These are phyloP conservation scores for Steromphala cineraria DNA, from an alignment of 2,888 invertebrate genomes.

Conservation along the genomic window DNA sequence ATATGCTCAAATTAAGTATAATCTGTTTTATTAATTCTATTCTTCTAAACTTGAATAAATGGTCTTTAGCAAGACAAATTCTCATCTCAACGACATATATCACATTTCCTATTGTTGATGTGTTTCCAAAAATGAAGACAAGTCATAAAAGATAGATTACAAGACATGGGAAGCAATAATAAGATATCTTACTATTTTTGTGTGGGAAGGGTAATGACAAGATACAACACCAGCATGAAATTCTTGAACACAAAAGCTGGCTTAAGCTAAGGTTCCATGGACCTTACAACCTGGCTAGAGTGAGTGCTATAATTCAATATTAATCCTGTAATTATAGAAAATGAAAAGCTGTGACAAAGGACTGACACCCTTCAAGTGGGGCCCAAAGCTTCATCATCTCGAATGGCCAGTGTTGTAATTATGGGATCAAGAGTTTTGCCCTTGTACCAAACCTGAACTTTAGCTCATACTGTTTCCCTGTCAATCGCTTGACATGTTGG, in stretches of 20 bases:
- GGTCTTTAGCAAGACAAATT: too few relatives aligned
- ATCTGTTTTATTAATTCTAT: too few relatives aligned
- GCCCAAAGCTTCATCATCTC: neutral
- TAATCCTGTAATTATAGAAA: slow-evolving; percentile 10
- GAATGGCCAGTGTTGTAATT: neutral
- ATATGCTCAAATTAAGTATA: too few relatives aligned
- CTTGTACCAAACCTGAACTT: slow-evolving; percentile 7
- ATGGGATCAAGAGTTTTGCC: slow-evolving; percentile 5
- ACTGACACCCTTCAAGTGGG: neutral
- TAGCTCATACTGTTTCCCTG: neutral
- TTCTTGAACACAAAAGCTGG: neutral
- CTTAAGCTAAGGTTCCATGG: neutral
- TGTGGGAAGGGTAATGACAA: too few relatives aligned
- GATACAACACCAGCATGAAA: neutral
- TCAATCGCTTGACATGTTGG: neutral
- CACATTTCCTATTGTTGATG: too few relatives aligned
- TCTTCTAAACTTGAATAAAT: too few relatives aligned
- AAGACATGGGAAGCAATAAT: too few relatives aligned
- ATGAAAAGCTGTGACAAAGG: slow-evolving; percentile 2
- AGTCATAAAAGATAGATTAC: too few relatives aligned
- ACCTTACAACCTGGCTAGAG: neutral
- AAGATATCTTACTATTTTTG: too few relatives aligned
- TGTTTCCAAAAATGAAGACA: too few relatives aligned
- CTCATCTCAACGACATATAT: too few relatives aligned
- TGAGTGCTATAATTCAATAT: neutral